Evolutionary conservation across 2,797 vertebrate genomes (phyloP).

Genomic region (Gymnocypris eckloni): DNA sequence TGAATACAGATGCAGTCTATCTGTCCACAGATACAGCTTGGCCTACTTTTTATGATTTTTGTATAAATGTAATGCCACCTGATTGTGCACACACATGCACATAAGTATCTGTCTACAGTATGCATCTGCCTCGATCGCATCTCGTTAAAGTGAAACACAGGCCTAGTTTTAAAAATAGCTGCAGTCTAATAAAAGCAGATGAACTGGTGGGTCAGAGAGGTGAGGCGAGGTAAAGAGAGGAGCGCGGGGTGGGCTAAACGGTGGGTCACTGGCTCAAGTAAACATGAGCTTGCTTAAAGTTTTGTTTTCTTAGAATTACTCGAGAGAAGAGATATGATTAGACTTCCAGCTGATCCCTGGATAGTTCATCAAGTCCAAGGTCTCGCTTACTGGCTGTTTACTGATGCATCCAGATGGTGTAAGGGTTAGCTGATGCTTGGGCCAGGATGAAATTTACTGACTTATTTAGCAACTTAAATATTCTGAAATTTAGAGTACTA

Average conservation of each 20-base stretch:
- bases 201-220: slow-evolving; percentile 53
- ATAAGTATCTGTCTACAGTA: neutral
- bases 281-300: slow-evolving; percentile 41
- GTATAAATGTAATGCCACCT: slow-evolving; percentile 36
- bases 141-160: slow-evolving; percentile 41
- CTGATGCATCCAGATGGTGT: slow-evolving; percentile 16
- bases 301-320: slow-evolving; percentile 55
- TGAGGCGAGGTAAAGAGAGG: slow-evolving; percentile 42
- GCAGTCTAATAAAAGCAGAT: slow-evolving; percentile 44
- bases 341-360: slow-evolving; percentile 51
- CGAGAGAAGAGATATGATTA: slow-evolving; percentile 43
- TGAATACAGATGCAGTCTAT: slow-evolving; percentile 26
- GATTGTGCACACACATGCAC: slow-evolving; percentile 28
- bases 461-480: slow-evolving; percentile 3
- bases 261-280: slow-evolving; percentile 39
- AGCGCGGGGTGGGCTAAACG: neutral
- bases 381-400: slow-evolving; percentile 26
- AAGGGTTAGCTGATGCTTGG: slow-evolving; percentile 6
- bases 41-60: slow-evolving; percentile 19
- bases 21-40: slow-evolving; percentile 29
- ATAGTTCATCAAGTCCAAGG: slow-evolving; percentile 30
- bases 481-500: neutral
- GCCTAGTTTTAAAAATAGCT: slow-evolving; percentile 50
- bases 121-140: slow-evolving; percentile 19
- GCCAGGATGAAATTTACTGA: neutral